phyloP scores from a whole-genome alignment of 2,113 vertebrate species.

The Leptodactylus fuscus region DNA sequence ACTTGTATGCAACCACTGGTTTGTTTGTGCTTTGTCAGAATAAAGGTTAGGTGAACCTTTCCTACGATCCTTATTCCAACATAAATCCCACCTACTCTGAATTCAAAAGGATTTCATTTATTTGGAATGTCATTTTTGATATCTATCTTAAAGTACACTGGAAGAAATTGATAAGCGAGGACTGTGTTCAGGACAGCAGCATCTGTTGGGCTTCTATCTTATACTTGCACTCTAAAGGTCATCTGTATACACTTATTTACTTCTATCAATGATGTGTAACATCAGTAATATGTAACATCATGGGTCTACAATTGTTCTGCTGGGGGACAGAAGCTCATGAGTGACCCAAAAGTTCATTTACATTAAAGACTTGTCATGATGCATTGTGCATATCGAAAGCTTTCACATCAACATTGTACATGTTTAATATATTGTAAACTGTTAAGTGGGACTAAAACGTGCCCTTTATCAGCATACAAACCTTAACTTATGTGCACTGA shows the following conservation, averaged over 20 bases:
- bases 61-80: constrained; percentile 5
- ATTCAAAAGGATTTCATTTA: background rate
- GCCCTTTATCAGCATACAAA: constrained; percentile 74
- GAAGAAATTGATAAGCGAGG: background rate
- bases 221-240: constrained; percentile 22
- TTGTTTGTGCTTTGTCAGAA: constrained; percentile 80
- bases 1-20: constrained; percentile 66
- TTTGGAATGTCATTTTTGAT: background rate
- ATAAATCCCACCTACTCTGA: constrained; percentile 11
- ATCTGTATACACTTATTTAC: background rate
- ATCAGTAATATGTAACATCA: background rate
- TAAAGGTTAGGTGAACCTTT: constrained; percentile 78
- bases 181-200: background rate
- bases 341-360: background rate
- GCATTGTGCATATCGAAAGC: constrained; percentile 12
- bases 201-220: background rate
- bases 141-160: background rate
- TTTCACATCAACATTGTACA: constrained; percentile 26
- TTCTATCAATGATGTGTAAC: background rate
- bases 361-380: background rate
- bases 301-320: background rate
- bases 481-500: constrained; percentile 80
- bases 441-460: constrained; percentile 37
- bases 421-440: constrained; percentile 35
- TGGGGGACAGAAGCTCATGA: background rate